phyloP scores from a whole-genome alignment of 2,113 vertebrate species.

The Grus americana region DNA sequence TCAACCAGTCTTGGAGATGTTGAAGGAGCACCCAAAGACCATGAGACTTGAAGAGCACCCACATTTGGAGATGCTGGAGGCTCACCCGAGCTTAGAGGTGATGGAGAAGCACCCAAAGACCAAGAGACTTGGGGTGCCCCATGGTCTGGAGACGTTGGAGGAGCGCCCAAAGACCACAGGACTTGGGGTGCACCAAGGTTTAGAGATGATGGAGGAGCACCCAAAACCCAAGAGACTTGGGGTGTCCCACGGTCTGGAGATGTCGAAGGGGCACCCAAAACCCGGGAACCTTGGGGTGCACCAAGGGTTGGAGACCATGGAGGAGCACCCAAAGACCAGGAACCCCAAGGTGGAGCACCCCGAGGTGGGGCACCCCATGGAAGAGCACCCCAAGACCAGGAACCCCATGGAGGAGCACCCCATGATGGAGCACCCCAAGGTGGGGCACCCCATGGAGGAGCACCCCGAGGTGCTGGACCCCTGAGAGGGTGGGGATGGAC shows the following conservation, averaged over 20 bases:
- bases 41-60: neutral
- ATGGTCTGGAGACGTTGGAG: neutral
- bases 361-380: neutral
- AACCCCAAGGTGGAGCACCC: neutral
- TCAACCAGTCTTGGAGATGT: neutral
- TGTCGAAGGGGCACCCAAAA: no score
- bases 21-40: neutral
- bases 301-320: neutral
- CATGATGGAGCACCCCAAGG: no score
- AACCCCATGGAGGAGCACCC: no score
- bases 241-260: no score
- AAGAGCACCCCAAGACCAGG: no score
- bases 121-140: no score
- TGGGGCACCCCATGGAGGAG: no score
- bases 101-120: neutral
- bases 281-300: neutral
- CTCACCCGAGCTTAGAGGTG: neutral
- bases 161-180: no score
- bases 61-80: fast-evolving
- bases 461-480: neutral
- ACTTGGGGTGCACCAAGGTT: no score
- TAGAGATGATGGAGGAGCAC: no score
- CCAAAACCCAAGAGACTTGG: neutral
- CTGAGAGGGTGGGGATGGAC: neutral
- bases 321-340: neutral